A percentile compares a stretch with the other conserved stretches of the same genome.
phyloP scores from a whole-genome alignment of 2,113 vertebrate genomes.

The Gallinago paraguaiae region DNA sequence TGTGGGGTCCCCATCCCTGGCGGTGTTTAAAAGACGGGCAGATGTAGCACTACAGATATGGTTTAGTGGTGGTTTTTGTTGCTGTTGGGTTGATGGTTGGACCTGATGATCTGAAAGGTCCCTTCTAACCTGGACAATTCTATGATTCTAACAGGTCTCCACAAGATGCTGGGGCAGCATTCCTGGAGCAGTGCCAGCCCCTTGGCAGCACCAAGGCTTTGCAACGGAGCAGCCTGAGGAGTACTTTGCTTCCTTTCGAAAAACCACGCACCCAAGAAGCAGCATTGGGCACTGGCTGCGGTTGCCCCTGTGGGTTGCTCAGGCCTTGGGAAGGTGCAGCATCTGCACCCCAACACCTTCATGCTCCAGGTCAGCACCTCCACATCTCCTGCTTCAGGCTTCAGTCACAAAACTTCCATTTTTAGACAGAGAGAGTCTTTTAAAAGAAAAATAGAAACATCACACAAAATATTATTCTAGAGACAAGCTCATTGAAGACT shows the following conservation, averaged over 20 bases:
- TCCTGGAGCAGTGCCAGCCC: accelerated
- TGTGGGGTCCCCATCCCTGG: no score
- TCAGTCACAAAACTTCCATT: neutral
- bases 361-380: accelerated
- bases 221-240: accelerated
- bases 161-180: accelerated
- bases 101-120: no score
- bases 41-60: no score
- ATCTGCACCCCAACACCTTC: accelerated
- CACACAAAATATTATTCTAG: neutral
- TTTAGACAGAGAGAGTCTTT: neutral
- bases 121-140: no score
- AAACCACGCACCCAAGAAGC: accelerated
- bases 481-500: neutral
- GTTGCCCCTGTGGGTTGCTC: accelerated
- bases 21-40: no score
- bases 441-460: neutral
- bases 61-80: no score
- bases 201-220: neutral
- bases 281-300: accelerated
- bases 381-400: accelerated
- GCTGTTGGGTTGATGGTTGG: no score
- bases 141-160: neutral
- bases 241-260: neutral
- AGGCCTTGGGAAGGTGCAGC: neutral